Evolutionary conservation across 1,140 invertebrate genomes (phyloP).

Genomic region (Ceratina japonica): DNA sequence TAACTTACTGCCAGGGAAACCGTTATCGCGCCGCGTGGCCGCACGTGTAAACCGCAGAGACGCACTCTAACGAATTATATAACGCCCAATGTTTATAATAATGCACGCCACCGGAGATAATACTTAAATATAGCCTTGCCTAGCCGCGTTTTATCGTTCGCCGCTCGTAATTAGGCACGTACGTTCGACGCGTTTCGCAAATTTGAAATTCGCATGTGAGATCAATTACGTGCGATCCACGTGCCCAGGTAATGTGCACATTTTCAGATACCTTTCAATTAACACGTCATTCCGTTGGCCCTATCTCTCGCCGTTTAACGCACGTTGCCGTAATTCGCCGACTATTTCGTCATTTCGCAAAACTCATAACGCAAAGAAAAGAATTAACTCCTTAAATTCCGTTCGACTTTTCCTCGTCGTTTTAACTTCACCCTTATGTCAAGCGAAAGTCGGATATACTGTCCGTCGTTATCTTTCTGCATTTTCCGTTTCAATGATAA

Average conservation of each 20-base stretch:
- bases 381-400: too few relatives aligned
- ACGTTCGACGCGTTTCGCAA: not conserved
- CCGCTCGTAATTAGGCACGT: not conserved
- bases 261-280: not conserved
- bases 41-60: not conserved
- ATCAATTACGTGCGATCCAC: not conserved
- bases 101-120: not conserved
- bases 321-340: not conserved
- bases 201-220: not conserved
- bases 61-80: not conserved
- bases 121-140: conserved; percentile 8
- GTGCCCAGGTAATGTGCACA: not conserved
- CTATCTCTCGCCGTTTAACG: not conserved
- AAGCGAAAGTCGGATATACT: too few relatives aligned
- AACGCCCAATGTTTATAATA: not conserved
- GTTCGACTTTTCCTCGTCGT: too few relatives aligned
- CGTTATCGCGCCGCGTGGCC: not conserved
- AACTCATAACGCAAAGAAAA: too few relatives aligned
- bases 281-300: not conserved
- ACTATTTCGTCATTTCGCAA: too few relatives aligned
- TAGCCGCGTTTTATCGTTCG: not conserved
- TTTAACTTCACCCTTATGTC: too few relatives aligned
- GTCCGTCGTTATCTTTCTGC: too few relatives aligned
- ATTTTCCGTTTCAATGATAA: too few relatives aligned
- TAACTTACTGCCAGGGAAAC: not conserved